Percentiles rank a stretch among this genome's conserved stretches.
Conservation (phyloP, 2,797 vertebrate genomes). For the Lophius americanus region DNA sequence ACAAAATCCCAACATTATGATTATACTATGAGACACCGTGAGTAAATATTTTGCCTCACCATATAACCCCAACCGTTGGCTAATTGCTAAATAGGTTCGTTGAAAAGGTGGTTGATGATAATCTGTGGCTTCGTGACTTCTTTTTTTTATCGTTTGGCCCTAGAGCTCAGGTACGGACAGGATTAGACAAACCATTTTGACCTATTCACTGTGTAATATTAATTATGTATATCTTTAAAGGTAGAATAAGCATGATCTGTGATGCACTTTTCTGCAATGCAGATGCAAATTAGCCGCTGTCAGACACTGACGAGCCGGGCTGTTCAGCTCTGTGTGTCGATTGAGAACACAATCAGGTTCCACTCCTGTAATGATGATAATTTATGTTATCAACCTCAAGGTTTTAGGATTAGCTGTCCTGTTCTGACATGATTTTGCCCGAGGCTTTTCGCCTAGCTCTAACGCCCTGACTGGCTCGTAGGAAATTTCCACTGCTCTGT, state of each 20-base stretch:
- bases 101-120: constrained; percentile 3
- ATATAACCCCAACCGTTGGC: not conserved
- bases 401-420: constrained; percentile 14
- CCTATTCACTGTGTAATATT: too few species aligned
- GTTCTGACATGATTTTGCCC: constrained; percentile 25
- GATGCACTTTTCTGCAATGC: not conserved
- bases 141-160: not conserved
- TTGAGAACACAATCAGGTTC: not conserved
- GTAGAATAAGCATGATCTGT: too few species aligned
- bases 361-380: not conserved
- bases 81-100: not conserved
- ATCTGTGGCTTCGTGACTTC: constrained; percentile 1
- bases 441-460: constrained; percentile 31
- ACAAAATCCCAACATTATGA: rapidly evolving
- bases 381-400: not conserved
- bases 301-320: not conserved
- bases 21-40: not conserved
- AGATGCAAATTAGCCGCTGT: not conserved
- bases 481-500: constrained; percentile 77
- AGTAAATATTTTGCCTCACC: too few species aligned
- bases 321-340: too few species aligned
- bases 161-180: not conserved
- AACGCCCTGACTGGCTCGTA: constrained; percentile 35
- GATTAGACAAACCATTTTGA: not conserved
- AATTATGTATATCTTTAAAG: not conserved